phyloP scores from a whole-genome alignment of 2,797 vertebrate species.

The Nasua narica region DNA sequence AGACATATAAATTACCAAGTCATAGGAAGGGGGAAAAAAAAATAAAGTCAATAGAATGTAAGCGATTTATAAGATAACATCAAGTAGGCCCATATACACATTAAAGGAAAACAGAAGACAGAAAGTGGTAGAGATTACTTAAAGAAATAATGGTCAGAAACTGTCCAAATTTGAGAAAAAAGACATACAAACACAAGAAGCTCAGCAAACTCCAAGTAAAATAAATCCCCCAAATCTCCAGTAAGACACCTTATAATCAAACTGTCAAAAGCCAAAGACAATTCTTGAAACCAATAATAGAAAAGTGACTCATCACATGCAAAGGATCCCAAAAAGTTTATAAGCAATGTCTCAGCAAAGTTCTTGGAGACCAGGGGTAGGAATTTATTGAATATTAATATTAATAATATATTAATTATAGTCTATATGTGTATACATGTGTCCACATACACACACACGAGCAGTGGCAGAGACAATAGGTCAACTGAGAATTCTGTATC shows the following conservation, averaged over 20 bases:
- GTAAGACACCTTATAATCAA: not conserved
- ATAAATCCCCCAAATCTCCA: not conserved
- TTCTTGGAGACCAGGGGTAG: not conserved
- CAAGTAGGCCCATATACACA: not conserved
- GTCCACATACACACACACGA: not conserved
- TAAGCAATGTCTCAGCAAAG: not conserved
- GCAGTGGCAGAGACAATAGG: not conserved
- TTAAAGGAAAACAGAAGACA: not conserved
- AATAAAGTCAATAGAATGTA: not conserved
- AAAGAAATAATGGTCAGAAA: not conserved
- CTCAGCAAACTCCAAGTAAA: not conserved
- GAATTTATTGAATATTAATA: not conserved
- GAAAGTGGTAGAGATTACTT: not conserved
- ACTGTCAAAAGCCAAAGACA: not conserved
- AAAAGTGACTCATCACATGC: not conserved
- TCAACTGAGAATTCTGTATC: not conserved
- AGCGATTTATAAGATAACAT: not conserved
- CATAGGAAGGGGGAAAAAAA: not conserved
- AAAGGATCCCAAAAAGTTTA: not conserved
- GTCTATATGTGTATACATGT: not conserved
- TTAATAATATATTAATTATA: not conserved
- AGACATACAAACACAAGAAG: not conserved
- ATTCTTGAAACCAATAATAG: not conserved
- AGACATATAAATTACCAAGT: not conserved
- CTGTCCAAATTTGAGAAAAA: not conserved